These are phyloP conservation scores for Brenthis ino DNA, from an alignment of 2,888 invertebrate genomes.

Conservation along the genomic window DNA sequence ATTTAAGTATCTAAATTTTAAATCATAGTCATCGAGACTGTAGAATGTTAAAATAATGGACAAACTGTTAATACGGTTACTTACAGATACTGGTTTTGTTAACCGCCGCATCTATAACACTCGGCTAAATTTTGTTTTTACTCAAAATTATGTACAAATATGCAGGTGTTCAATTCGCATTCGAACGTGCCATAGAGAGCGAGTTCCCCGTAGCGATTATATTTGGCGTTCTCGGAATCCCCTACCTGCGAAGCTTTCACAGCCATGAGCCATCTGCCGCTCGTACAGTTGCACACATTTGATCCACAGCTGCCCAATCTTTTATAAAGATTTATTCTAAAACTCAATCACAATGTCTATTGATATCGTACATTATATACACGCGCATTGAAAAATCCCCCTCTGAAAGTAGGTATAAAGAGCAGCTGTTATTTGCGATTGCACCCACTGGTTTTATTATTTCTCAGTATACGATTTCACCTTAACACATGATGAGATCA, in stretches of 20 bases:
- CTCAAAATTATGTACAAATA: slow-evolving; percentile 28
- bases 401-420: slow-evolving; percentile 2
- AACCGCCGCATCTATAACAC: neutral
- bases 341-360: slow-evolving; percentile 17
- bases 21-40: neutral
- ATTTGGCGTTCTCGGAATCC: slow-evolving; percentile 78
- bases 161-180: slow-evolving; percentile 69
- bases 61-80: neutral
- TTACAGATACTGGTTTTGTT: neutral
- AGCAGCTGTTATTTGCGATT: slow-evolving; percentile 12
- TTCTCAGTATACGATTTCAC: slow-evolving; percentile 10
- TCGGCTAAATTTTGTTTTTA: neutral
- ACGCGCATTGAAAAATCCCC: slow-evolving; percentile 9
- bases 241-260: slow-evolving; percentile 70
- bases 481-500: slow-evolving; percentile 21
- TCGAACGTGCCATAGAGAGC: slow-evolving; percentile 64
- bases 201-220: slow-evolving; percentile 77
- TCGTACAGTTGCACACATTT: slow-evolving; percentile 44
- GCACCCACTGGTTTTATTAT: slow-evolving; percentile 9
- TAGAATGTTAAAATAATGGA: neutral
- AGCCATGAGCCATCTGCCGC: slow-evolving; percentile 56
- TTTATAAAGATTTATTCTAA: slow-evolving; percentile 28
- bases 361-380: neutral
- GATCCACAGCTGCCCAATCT: slow-evolving; percentile 36
- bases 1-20: neutral